These are phyloP conservation scores for Phoebastria nigripes DNA, from an alignment of 2,797 vertebrate genomes.

Conservation along the genomic window DNA sequence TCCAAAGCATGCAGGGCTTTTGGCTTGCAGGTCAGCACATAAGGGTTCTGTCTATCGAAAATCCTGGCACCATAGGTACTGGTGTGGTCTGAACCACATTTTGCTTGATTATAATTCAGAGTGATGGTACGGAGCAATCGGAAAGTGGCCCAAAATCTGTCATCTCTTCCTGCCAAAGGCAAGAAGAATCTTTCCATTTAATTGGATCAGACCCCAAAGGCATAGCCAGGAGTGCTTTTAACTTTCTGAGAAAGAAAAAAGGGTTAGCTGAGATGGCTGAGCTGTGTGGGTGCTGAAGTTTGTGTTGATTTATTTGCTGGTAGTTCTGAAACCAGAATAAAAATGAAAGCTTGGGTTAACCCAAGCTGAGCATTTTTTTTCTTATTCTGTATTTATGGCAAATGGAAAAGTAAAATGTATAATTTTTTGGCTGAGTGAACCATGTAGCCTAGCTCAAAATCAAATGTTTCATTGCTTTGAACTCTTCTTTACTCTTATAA, in stretches of 20 bases:
- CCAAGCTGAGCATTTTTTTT: not conserved
- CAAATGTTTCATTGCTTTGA: not conserved
- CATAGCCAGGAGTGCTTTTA: not conserved
- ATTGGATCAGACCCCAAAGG: not conserved
- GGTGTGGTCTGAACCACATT: not conserved
- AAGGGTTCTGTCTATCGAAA: not conserved
- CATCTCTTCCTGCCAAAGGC: slow-evolving; percentile 6
- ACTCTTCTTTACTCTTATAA: not conserved
- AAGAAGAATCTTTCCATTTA: not conserved
- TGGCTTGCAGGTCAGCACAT: not conserved
- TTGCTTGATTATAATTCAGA: not conserved
- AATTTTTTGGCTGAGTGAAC: slow-evolving; percentile 7
- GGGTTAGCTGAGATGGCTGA: not conserved
- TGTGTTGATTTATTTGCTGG: not conserved
- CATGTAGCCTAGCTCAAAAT: not conserved
- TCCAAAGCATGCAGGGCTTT: not conserved
- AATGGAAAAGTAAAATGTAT: not conserved
- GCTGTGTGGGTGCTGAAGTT: not conserved
- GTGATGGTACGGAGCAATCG: not conserved
- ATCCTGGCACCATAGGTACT: not conserved
- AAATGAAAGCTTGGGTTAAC: not conserved
- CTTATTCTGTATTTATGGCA: not conserved
- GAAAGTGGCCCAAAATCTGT: not conserved
- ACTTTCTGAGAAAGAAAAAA: not conserved
- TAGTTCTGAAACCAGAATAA: not conserved